These are phyloP conservation scores for Calyptomena viridis DNA, from an alignment of 2,113 vertebrate species.

Conservation along the genomic window DNA sequence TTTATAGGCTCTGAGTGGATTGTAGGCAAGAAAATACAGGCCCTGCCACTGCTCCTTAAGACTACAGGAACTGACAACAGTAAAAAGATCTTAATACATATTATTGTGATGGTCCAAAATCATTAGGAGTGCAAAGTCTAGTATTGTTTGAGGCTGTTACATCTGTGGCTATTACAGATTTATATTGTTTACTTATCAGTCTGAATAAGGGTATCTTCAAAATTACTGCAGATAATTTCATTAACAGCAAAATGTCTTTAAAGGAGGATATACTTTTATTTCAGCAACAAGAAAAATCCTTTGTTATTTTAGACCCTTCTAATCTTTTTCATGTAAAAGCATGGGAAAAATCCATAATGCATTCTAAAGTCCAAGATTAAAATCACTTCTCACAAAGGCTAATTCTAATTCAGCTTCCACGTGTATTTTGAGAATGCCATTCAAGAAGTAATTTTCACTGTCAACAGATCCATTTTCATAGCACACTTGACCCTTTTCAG, in stretches of 20 bases:
- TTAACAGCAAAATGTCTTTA: neutral
- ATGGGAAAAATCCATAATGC: neutral
- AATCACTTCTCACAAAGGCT: slow-evolving; percentile 22
- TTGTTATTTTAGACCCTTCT: neutral
- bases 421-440: neutral
- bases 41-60: neutral
- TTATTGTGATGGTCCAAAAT: neutral
- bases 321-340: neutral
- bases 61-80: neutral
- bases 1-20: neutral
- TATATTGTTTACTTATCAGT: neutral
- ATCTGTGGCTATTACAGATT: neutral
- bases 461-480: neutral
- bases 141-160: neutral
- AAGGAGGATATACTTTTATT: neutral
- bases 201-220: neutral
- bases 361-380: neutral
- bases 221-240: slow-evolving; percentile 1
- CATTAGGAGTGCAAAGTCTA: neutral
- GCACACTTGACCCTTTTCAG: neutral
- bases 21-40: neutral
- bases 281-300: neutral
- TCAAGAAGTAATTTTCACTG: neutral
- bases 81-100: neutral
- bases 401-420: neutral